Percentiles rank a stretch among this genome's conserved stretches.
phyloP scores from a whole-genome alignment of 2,113 vertebrate genomes.

The Aspiorhynchus laticeps region DNA sequence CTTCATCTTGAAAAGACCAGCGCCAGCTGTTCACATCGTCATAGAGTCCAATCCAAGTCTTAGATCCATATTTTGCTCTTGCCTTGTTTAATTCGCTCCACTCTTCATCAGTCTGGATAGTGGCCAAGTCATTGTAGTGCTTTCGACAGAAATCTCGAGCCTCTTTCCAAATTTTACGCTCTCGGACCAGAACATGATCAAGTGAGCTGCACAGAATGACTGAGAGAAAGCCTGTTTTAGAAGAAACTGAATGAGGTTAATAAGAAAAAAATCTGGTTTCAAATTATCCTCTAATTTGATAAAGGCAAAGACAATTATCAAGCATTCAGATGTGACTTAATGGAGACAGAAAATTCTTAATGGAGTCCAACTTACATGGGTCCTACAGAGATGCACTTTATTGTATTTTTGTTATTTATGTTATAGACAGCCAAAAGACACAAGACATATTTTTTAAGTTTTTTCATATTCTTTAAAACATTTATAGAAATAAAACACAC shows the following conservation, averaged over 20 bases:
- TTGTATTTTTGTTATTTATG: too few species aligned
- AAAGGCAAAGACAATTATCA: background rate
- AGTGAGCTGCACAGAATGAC: background rate
- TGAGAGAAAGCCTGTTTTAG: slow-evolving; percentile 18
- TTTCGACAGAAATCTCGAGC: background rate
- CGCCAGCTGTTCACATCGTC: background rate
- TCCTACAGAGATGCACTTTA: background rate
- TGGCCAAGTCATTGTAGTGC: background rate
- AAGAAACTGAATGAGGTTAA: background rate
- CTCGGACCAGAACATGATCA: background rate
- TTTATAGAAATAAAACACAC: too few species aligned
- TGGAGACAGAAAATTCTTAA: background rate
- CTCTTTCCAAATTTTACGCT: background rate
- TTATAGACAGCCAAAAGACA: too few species aligned
- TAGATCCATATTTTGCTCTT: background rate
- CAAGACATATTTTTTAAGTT: too few species aligned
- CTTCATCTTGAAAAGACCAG: background rate
- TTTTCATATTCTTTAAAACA: too few species aligned
- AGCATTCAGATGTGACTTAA: background rate
- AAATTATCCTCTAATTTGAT: background rate
- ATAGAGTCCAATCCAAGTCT: slow-evolving; percentile 43
- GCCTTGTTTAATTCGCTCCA: background rate
- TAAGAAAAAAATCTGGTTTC: background rate
- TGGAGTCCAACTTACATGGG: background rate
- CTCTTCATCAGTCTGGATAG: background rate